These are phyloP conservation scores for Cyphomyrus discorhynchus DNA, from an alignment of 2,113 vertebrate genomes.

Conservation along the genomic window DNA sequence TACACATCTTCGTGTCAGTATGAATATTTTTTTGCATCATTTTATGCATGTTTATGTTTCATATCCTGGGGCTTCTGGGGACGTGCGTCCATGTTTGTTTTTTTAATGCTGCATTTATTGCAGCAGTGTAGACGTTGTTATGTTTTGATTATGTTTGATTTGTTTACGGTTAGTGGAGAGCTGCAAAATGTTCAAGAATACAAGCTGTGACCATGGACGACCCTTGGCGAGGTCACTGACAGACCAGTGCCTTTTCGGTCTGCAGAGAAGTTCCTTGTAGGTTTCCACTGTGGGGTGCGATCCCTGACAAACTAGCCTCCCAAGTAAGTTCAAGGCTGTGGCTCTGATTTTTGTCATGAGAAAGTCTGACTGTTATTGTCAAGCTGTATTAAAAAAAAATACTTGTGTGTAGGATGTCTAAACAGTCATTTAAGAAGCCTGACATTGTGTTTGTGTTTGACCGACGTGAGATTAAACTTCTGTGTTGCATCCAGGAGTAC, in stretches of 20 bases:
- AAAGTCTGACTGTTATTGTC: neutral
- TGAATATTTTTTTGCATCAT: neutral
- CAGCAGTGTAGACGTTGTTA: neutral
- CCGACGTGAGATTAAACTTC: neutral
- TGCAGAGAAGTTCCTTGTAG: neutral
- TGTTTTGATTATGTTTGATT: neutral
- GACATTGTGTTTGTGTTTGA: neutral
- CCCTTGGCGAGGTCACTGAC: neutral
- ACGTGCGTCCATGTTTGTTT: neutral
- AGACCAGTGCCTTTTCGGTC: neutral
- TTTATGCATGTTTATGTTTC: neutral
- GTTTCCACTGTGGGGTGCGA: neutral
- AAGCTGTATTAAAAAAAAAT: neutral
- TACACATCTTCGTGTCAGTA: neutral
- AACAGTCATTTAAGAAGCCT: neutral
- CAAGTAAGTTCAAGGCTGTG: neutral
- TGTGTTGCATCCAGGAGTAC: neutral
- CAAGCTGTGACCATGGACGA: neutral
- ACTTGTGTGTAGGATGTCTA: neutral
- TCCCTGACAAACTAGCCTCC: neutral
- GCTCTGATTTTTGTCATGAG: neutral
- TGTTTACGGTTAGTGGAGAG: neutral
- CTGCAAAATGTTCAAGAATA: neutral
- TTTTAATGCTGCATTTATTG: neutral
- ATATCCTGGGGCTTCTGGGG: neutral